A percentile compares a stretch with the other conserved stretches of the same genome.
Conservation (phyloP, 2,888 invertebrate species). For the Panopea generosa region DNA sequence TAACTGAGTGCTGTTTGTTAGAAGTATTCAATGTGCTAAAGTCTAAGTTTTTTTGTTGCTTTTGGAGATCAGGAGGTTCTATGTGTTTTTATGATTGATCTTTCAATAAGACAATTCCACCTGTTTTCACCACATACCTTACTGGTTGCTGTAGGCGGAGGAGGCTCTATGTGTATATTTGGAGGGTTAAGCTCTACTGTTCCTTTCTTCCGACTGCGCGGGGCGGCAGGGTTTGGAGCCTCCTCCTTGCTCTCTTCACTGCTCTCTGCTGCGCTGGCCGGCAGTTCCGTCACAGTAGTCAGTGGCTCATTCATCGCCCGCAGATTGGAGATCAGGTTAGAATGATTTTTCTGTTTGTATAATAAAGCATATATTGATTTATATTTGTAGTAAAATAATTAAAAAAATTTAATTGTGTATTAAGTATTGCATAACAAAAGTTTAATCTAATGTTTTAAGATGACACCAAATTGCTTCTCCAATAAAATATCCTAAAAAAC, state of each 20-base stretch:
- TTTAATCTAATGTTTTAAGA: no score
- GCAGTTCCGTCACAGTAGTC: conserved; percentile 82
- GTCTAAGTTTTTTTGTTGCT: no score
- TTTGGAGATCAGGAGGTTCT: no score
- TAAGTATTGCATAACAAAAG: no score
- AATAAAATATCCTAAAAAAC: no score
- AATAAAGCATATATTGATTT: background rate
- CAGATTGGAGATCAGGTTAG: conserved; percentile 95
- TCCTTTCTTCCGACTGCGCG: conserved; percentile 80
- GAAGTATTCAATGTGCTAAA: no score
- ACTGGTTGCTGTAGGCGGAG: conserved; percentile 54
- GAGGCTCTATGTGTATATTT: conserved; percentile 71
- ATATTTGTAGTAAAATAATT: background rate
- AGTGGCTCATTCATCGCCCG: conserved; percentile 89
- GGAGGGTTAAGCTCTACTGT: conserved; percentile 81
- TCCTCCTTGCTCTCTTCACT: conserved; percentile 77
- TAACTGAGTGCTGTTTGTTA: no score
- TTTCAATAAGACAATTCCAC: no score
- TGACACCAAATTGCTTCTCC: no score
- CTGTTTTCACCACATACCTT: no score
- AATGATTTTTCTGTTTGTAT: conserved; percentile 93
- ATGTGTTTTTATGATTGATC: no score
- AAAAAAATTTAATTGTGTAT: no score
- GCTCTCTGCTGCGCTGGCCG: conserved; percentile 73
- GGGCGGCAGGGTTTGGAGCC: conserved; percentile 86